Evolutionary conservation across 2,113 vertebrate species (phyloP).

Genomic region (Hystrix cristata): DNA sequence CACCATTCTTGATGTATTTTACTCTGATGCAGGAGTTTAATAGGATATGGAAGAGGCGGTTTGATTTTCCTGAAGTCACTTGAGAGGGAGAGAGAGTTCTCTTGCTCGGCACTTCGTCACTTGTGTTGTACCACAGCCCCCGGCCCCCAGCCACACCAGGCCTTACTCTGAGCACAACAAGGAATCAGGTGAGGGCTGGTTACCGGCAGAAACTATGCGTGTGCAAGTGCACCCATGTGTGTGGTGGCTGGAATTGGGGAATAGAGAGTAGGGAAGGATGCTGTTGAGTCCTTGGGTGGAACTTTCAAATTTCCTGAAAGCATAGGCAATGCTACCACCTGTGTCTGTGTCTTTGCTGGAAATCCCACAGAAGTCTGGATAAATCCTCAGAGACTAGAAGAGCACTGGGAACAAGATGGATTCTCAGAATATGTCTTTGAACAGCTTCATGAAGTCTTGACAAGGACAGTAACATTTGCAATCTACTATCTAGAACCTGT

Average conservation of each 20-base stretch:
- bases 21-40: background rate
- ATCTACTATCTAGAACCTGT: background rate
- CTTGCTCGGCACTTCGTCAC: too few relatives aligned
- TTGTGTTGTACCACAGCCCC: background rate
- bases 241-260: background rate
- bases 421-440: background rate
- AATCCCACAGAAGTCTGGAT: background rate
- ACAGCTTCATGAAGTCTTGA: background rate
- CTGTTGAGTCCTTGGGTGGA: background rate
- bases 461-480: background rate
- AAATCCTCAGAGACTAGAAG: background rate
- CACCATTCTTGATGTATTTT: background rate
- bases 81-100: background rate
- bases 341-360: background rate
- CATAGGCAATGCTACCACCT: too few relatives aligned
- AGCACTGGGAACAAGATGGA: background rate
- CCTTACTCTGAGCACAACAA: background rate
- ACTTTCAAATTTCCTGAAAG: background rate
- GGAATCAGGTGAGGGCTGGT: background rate
- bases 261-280: background rate
- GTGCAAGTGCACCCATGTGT: too few relatives aligned
- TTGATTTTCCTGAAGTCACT: background rate
- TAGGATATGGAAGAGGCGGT: background rate
- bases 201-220: background rate
- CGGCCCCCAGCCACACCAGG: too few relatives aligned